A percentile compares a stretch with the other conserved stretches of the same genome.
These are phyloP conservation scores for Aradophagus sp. DNA, from an alignment of 1,140 invertebrate species.

Conservation along the genomic window DNA sequence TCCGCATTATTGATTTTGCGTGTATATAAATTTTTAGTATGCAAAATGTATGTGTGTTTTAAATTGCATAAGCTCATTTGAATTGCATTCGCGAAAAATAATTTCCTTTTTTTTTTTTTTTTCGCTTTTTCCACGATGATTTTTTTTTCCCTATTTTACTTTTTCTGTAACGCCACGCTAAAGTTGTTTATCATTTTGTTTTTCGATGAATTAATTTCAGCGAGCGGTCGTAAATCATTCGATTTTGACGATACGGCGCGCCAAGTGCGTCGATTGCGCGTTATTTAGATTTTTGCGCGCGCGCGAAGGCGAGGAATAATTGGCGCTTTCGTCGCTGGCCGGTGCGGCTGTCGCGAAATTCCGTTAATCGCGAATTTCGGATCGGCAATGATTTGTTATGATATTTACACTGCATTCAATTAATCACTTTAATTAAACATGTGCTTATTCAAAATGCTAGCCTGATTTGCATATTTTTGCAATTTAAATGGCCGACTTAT, in stretches of 20 bases:
- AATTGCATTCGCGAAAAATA: conserved; percentile 39
- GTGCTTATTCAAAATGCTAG: conserved; percentile 12
- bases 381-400: conserved; percentile 21
- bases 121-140: no score
- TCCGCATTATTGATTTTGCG: conserved; percentile 43
- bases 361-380: conserved; percentile 7
- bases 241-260: conserved; percentile 3
- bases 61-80: conserved; percentile 50
- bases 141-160: no score
- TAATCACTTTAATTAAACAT: conserved; percentile 32
- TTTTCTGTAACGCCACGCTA: conserved; percentile 14
- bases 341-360: conserved; percentile 1
- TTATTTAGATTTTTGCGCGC: conserved; percentile 15
- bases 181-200: conserved; percentile 40
- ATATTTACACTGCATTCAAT: conserved; percentile 35
- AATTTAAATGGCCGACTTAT: conserved; percentile 22
- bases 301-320: no score
- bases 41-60: conserved; percentile 34
- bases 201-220: conserved; percentile 45
- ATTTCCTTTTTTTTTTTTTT: no score
- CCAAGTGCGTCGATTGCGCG: conserved; percentile 1
- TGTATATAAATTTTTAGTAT: conserved; percentile 42
- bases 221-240: conserved; percentile 14
- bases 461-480: conserved; percentile 14
- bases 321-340: background rate